These are phyloP conservation scores for Psammodynastes pulverulentus DNA, from an alignment of 2,113 vertebrate genomes.

Conservation along the genomic window DNA sequence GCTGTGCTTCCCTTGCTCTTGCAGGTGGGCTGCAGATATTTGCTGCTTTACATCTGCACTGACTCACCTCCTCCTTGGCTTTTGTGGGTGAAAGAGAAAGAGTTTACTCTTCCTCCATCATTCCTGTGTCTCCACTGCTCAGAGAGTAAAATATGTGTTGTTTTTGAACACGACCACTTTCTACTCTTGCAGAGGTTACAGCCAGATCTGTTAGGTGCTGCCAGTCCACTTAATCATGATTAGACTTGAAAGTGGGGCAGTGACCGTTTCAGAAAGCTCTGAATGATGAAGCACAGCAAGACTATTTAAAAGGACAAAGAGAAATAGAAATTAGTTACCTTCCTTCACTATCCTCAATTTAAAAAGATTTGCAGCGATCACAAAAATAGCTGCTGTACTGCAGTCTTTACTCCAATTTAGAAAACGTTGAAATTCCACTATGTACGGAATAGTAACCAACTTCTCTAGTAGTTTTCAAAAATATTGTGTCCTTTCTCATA, in stretches of 20 bases:
- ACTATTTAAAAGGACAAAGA: not conserved
- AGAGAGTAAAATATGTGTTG: not conserved
- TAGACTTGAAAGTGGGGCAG: not conserved
- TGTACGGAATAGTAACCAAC: not conserved
- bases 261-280: not conserved
- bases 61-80: not conserved
- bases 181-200: not conserved
- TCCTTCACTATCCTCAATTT: not conserved
- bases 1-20: not conserved
- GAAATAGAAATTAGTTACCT: not conserved
- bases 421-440: not conserved
- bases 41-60: not conserved
- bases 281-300: not conserved
- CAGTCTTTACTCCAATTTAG: not conserved
- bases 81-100: not conserved
- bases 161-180: not conserved
- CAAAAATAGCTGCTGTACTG: not conserved
- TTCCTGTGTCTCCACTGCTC: not conserved
- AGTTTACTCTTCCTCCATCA: not conserved
- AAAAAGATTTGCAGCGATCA: not conserved
- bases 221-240: not conserved
- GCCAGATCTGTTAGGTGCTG: not conserved
- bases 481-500: not conserved
- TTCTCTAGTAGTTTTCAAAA: not conserved
- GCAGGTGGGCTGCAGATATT: not conserved